Conservation (phyloP, 2,113 vertebrate species). For the Paramormyrops kingsleyae region DNA sequence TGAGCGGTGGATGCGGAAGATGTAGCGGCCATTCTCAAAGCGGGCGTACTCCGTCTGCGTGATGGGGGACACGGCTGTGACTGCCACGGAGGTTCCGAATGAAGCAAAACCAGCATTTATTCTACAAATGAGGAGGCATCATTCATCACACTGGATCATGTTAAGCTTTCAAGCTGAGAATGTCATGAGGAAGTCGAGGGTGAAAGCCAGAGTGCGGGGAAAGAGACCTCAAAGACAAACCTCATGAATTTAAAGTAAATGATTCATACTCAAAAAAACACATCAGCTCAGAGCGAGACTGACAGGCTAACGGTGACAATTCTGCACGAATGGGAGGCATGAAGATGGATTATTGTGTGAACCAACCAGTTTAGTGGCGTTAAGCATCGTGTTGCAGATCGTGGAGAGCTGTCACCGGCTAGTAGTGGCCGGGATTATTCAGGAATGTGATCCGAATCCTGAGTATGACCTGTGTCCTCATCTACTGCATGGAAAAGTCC, state of each 20-base stretch:
- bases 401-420: not conserved
- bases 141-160: not conserved
- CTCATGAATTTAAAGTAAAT: not conserved
- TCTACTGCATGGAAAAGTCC: not conserved
- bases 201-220: not conserved
- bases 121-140: not conserved
- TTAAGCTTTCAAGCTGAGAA: not conserved
- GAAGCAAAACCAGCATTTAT: not conserved
- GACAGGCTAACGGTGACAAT: not conserved
- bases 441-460: not conserved
- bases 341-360: not conserved
- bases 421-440: not conserved
- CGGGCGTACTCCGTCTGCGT: slow-evolving; percentile 82
- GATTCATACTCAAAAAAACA: not conserved
- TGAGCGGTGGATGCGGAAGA: slow-evolving; percentile 86
- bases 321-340: not conserved
- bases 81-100: not conserved
- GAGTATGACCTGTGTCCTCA: not conserved
- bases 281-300: not conserved
- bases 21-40: slow-evolving; percentile 82
- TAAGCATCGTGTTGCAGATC: not conserved
- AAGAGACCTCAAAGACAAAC: not conserved
- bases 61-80: not conserved
- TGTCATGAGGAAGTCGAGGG: not conserved
- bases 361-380: not conserved